phyloP scores from a whole-genome alignment of 2,888 invertebrate genomes.

The Lasioglossum zephyrum region DNA sequence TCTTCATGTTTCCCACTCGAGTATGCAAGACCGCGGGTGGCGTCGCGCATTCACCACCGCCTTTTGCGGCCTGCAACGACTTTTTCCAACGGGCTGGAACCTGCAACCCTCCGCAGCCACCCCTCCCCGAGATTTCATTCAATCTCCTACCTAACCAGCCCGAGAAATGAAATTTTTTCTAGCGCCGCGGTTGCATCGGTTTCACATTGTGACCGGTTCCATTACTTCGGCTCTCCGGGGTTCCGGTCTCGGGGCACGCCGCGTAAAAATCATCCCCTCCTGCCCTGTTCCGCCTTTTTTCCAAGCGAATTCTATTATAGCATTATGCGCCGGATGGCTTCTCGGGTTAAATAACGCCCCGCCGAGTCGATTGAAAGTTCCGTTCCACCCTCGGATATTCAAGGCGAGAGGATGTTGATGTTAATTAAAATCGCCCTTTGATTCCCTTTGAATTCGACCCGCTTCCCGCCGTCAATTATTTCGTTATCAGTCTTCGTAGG shows the following conservation, averaged over 20 bases:
- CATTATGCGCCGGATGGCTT: constrained; percentile 1
- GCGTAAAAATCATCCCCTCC: not conserved
- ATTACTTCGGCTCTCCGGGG: constrained; percentile 2
- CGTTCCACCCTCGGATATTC: not conserved
- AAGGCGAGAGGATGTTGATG: not conserved
- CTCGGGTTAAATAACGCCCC: not conserved
- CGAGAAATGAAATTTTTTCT: constrained; percentile 61
- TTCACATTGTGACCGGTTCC: constrained; percentile 46
- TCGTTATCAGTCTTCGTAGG: not conserved
- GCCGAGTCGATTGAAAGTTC: constrained; percentile 1
- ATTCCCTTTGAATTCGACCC: not conserved
- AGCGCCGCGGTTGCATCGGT: constrained; percentile 45
- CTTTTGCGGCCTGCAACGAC: constrained; percentile 54
- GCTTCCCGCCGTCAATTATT: not conserved
- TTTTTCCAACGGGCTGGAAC: constrained; percentile 31
- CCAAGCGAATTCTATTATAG: constrained; percentile 1
- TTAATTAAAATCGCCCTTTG: not conserved
- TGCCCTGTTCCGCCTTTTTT: not conserved
- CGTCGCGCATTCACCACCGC: constrained; percentile 21
- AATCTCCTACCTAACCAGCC: constrained; percentile 54
- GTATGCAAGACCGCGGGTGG: constrained; percentile 45
- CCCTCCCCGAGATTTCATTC: constrained; percentile 54
- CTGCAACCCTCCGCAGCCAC: not conserved
- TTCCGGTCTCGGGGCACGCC: not conserved
- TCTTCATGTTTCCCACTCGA: constrained; percentile 50